These are phyloP conservation scores for Prochilodus magdalenae DNA, from an alignment of 2,113 vertebrate species.

Conservation along the genomic window DNA sequence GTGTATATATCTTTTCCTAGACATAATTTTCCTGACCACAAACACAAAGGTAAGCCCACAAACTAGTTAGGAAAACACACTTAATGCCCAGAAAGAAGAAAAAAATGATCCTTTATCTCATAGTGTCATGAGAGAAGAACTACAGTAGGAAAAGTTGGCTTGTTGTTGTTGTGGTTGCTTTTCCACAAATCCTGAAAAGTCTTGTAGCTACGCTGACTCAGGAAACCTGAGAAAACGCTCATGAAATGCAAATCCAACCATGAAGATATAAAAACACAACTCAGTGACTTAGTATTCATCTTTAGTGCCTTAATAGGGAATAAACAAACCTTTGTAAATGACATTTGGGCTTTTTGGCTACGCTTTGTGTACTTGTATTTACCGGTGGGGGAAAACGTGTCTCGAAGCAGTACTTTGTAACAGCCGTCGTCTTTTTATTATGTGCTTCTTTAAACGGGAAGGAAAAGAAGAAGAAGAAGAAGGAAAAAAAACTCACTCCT, in stretches of 20 bases:
- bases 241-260: background rate
- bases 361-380: constrained; percentile 7
- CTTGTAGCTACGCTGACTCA: constrained; percentile 8
- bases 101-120: too few relatives aligned
- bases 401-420: constrained; percentile 10
- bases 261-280: background rate
- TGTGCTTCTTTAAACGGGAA: background rate
- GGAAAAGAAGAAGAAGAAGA: background rate
- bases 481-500: background rate
- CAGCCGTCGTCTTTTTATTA: constrained; percentile 3
- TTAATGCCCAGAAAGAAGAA: too few relatives aligned
- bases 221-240: background rate
- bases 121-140: too few relatives aligned
- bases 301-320: background rate
- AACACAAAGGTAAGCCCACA: too few relatives aligned
- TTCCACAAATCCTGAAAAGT: background rate
- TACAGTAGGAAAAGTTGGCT: too few relatives aligned
- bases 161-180: background rate
- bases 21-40: too few relatives aligned
- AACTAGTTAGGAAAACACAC: too few relatives aligned
- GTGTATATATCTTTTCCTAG: too few relatives aligned
- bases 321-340: constrained; percentile 21
- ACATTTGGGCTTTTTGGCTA: background rate
- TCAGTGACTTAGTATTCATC: constrained; percentile 21
- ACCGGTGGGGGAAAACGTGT: background rate